A percentile compares a stretch with the other conserved stretches of the same genome.
These are phyloP conservation scores for Rhabdornis inornatus DNA, from an alignment of 2,113 vertebrate species.

Conservation along the genomic window DNA sequence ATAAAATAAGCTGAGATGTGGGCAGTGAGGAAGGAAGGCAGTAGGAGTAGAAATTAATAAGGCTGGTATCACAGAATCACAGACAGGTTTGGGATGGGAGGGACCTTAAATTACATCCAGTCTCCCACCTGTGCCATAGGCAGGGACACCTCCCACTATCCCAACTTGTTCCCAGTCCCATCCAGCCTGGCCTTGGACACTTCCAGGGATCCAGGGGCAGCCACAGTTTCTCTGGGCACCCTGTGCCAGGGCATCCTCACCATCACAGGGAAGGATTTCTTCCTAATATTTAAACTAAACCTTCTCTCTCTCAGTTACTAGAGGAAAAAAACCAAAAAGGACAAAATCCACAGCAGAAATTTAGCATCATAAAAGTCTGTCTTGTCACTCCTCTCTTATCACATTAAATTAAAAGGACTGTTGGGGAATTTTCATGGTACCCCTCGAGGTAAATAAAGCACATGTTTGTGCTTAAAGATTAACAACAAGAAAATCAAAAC, in stretches of 20 bases:
- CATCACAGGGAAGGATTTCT: fast-evolving
- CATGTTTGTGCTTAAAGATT: background rate
- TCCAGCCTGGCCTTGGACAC: background rate
- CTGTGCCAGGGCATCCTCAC: background rate
- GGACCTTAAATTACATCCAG: fast-evolving
- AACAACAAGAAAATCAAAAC: background rate
- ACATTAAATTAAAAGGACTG: background rate
- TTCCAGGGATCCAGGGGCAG: background rate
- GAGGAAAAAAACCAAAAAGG: background rate
- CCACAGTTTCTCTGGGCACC: background rate
- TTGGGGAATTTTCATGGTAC: background rate
- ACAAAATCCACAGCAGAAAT: background rate
- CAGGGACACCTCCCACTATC: fast-evolving
- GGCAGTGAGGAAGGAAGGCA: background rate
- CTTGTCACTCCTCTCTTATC: background rate
- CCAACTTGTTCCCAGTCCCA: fast-evolving
- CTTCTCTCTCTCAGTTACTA: background rate
- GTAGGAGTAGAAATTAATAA: background rate
- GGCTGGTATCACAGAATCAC: background rate
- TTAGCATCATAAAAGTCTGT: background rate
- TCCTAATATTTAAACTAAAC: background rate
- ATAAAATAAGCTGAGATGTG: background rate
- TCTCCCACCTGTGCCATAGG: background rate
- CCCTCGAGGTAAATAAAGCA: background rate
- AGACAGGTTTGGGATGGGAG: background rate